Evolutionary conservation across 1,140 invertebrate species (phyloP).

Genomic region (Drosophila persimilis): DNA sequence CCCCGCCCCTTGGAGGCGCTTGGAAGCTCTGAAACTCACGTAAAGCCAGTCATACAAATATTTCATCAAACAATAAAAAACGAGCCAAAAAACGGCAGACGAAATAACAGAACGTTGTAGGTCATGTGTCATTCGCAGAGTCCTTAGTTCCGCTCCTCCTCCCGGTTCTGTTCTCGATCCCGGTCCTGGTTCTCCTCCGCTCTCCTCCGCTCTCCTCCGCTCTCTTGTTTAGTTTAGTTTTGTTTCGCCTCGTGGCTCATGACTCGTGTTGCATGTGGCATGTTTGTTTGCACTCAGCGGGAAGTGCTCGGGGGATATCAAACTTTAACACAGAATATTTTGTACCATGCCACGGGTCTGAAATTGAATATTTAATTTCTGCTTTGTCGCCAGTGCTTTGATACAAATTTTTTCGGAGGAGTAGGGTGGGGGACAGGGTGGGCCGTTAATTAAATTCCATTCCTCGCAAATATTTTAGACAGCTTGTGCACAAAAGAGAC

Average conservation of each 20-base stretch:
- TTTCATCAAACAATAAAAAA: conserved; percentile 65
- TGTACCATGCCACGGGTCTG: conserved; percentile 31
- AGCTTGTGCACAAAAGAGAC: conserved; percentile 32
- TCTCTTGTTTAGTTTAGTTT: conserved; percentile 16
- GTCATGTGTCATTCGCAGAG: conserved; percentile 74
- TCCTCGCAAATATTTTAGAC: conserved; percentile 30
- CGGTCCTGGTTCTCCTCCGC: too few relatives aligned
- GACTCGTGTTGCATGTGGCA: conserved; percentile 61
- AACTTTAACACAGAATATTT: conserved; percentile 64
- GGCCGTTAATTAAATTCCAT: conserved; percentile 51
- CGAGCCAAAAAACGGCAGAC: conserved; percentile 23
- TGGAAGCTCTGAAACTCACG: conserved; percentile 41
- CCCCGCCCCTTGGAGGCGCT: conserved; percentile 12
- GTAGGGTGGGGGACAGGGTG: conserved; percentile 23
- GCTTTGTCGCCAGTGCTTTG: conserved; percentile 49
- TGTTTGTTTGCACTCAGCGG: conserved; percentile 67
- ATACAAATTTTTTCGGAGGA: conserved; percentile 21
- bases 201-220: too few relatives aligned
- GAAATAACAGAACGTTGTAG: conserved; percentile 69
- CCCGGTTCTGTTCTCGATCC: too few relatives aligned
- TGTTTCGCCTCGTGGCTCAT: conserved; percentile 10
- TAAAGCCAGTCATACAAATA: conserved; percentile 77
- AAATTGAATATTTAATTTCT: conserved; percentile 74
- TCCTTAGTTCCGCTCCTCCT: conserved; percentile 47
- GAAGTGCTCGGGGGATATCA: conserved; percentile 20